A percentile compares a stretch with the other conserved stretches of the same genome.
These are phyloP conservation scores for Helarctos malayanus DNA, from an alignment of 2,797 vertebrate genomes.

Conservation along the genomic window DNA sequence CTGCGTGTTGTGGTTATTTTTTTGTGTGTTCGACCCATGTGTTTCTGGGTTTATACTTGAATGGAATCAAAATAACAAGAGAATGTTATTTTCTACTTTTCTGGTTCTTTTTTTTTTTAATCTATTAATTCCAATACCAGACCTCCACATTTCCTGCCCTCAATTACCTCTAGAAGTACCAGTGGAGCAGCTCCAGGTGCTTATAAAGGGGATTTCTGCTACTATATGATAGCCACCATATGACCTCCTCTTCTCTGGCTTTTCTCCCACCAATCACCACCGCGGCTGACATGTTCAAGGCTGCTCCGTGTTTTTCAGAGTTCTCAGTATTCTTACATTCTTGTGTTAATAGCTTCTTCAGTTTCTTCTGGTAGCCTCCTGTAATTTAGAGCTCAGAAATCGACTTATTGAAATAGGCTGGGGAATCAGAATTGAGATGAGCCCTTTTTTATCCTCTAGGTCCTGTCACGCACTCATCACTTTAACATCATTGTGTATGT, in stretches of 20 bases:
- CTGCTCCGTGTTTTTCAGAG: not conserved
- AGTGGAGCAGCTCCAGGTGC: not conserved
- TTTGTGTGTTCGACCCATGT: not conserved
- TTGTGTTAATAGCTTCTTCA: not conserved
- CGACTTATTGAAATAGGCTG: not conserved
- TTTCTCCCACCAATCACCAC: not conserved
- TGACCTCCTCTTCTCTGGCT: not conserved
- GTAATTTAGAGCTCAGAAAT: not conserved
- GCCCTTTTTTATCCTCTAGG: not conserved
- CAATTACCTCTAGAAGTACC: not conserved
- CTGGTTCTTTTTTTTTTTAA: not conserved
- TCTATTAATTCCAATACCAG: not conserved
- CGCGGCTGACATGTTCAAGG: not conserved
- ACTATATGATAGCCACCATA: not conserved
- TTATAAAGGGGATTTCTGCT: not conserved
- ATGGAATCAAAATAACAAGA: not conserved
- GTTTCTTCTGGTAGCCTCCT: not conserved
- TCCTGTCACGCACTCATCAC: not conserved
- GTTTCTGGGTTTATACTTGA: not conserved
- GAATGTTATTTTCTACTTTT: not conserved
- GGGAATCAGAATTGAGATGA: slow-evolving; percentile 1
- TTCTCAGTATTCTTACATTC: not conserved
- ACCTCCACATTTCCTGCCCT: not conserved
- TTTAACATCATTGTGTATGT: not conserved
- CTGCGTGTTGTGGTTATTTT: not conserved